Base-by-base conservation (phyloP, 2,888 invertebrate species). In the Seladonia tumulorum region DNA sequence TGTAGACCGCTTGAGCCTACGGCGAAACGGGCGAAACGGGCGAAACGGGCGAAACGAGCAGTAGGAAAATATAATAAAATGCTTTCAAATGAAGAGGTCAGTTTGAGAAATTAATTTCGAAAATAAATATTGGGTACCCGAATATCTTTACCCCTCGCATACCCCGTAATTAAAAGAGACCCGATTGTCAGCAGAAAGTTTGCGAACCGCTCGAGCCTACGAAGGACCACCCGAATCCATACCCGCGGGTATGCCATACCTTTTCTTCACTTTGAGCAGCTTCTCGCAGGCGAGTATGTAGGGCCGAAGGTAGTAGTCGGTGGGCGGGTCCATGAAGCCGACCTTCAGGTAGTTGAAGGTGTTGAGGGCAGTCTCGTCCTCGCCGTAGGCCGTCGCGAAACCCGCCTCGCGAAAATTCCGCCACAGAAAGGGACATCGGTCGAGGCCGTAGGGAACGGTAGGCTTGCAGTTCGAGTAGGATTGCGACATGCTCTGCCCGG, bases 221-320 rank as follows among this genome's bases (percentile, higher is more conserved):
- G 49, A 53, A 53, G 53, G 53, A n/a, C 53, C 53, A 53, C 53
- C 53, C 53, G 10, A n/a, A n/a, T n/a, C 53, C n/a, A n/a, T n/a
- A n/a, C n/a, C n/a, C 53, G 29, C 16, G 16, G 25, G n/a, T n/a
- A n/a, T n/a, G n/a, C 60, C 72, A 8, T 83, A 90, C 90, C 95
- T 95, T 25, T 94, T 94, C 22, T 91, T 93, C 5, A 82, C 82
- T 74, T 92, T 93, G 3, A 96, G 93, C 86, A 96, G 95, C 82
- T 95, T 96, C 94, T 97, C 97, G 0, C 97, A 96, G 16, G 97
- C 97, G 12, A 97, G 91, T 84, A 97, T 96, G 90, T 97, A 97
- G 0, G 98, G 97, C 77, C 98, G 96, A 88, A 97, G 95, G 90
- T 98, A 98, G 92, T 98, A 98, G 93, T 98, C 98, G 0, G 97